phyloP scores from a whole-genome alignment of 1,140 invertebrate species.

The Nylanderia fulva region DNA sequence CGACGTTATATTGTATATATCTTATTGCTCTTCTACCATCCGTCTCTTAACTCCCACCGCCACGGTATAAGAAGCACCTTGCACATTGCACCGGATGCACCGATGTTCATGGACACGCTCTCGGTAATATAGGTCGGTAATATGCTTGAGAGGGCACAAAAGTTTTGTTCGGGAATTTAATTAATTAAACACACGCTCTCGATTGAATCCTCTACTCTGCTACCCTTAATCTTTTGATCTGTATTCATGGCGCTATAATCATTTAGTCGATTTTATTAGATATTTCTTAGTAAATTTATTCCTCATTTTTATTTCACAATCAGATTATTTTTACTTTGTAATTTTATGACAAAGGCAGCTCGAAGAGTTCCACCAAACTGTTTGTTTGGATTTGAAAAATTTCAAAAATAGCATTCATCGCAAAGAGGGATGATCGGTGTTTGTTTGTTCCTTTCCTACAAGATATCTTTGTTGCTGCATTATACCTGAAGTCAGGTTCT shows the following conservation, averaged over 20 bases:
- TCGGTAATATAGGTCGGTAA: not conserved
- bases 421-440: not conserved
- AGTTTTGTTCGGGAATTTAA: constrained; percentile 18
- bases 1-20: constrained; percentile 41
- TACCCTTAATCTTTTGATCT: not conserved
- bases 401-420: not conserved
- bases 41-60: constrained; percentile 22
- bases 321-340: not conserved
- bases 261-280: not conserved
- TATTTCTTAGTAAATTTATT: constrained; percentile 1
- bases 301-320: no score
- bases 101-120: not conserved
- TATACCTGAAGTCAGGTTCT: not conserved
- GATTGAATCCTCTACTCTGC: not conserved
- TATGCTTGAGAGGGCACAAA: not conserved
- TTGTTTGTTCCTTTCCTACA: not conserved
- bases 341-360: constrained; percentile 7
- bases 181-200: not conserved
- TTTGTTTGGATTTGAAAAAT: not conserved
- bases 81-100: constrained; percentile 32
- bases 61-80: constrained; percentile 63
- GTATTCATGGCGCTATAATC: not conserved
- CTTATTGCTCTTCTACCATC: constrained; percentile 40
- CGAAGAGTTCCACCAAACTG: not conserved
- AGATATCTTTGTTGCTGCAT: not conserved